phyloP scores from a whole-genome alignment of 1,140 invertebrate species.

The Rhopalosiphum padi region DNA sequence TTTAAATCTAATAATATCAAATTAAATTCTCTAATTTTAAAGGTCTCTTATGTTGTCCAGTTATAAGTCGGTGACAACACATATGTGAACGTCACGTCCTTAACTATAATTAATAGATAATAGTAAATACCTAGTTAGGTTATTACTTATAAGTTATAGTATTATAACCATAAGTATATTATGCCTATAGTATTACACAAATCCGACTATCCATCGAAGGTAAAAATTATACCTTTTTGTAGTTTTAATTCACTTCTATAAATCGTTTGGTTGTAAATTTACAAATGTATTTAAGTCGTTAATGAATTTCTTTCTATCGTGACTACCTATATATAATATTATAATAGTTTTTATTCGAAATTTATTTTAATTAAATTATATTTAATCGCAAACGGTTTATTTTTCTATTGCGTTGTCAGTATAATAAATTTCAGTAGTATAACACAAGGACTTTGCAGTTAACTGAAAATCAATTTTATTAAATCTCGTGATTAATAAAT shows the following conservation, averaged over 20 bases:
- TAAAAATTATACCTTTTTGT: no score
- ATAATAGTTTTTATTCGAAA: neutral
- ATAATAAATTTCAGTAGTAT: neutral
- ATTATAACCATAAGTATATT: no score
- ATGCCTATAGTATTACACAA: no score
- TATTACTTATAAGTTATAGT: no score
- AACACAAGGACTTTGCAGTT: neutral
- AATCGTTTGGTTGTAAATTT: neutral
- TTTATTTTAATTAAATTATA: neutral
- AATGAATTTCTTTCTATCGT: neutral
- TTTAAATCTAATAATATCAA: neutral
- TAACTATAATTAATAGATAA: neutral
- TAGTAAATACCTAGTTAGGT: neutral
- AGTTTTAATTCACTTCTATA: no score
- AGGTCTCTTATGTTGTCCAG: neutral
- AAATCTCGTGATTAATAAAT: slow-evolving; percentile 20
- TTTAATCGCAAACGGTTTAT: neutral
- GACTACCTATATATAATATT: neutral
- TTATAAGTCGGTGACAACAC: neutral
- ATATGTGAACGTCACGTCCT: no score
- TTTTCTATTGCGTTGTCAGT: neutral
- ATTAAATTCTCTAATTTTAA: neutral
- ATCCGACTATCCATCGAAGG: no score
- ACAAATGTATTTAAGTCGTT: neutral
- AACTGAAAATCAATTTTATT: neutral